A percentile compares a stretch with the other conserved stretches of the same genome.
Conservation (phyloP, 2,113 vertebrate genomes). For the Hemichromis elongatus region DNA sequence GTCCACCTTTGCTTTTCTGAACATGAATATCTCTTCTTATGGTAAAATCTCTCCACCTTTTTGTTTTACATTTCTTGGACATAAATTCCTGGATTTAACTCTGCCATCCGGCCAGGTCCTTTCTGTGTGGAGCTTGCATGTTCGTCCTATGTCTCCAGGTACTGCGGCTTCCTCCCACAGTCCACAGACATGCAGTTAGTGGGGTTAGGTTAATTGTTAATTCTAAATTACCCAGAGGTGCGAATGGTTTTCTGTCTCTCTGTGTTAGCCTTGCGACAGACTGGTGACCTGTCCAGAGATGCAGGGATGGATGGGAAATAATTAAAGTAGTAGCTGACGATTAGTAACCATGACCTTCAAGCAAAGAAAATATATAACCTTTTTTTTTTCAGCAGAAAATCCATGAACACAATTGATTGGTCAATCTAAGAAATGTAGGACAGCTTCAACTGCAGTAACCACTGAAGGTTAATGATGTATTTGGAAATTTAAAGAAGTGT, state of each 20-base stretch:
- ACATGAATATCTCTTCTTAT: not conserved
- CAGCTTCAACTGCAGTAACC: fast-evolving
- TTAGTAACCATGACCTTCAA: not conserved
- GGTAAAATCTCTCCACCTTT: not conserved
- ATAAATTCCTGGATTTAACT: not conserved
- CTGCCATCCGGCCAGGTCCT: not conserved
- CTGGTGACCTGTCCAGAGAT: not conserved
- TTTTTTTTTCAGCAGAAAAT: not conserved
- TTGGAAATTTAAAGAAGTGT: not conserved
- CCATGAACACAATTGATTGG: not conserved
- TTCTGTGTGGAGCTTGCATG: not conserved
- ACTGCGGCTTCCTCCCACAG: not conserved
- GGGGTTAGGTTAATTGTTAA: not conserved
- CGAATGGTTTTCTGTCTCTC: fast-evolving
- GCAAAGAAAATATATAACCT: not conserved
- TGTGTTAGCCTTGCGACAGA: not conserved
- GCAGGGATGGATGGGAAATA: not conserved
- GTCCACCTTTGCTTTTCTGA: not conserved
- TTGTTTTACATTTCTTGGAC: not conserved
- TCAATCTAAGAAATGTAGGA: not conserved
- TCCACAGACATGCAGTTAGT: not conserved
- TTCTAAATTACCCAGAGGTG: not conserved
- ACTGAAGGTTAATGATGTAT: not conserved
- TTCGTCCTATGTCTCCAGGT: not conserved
- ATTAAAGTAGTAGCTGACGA: not conserved